These are phyloP conservation scores for Beris chalybata DNA, from an alignment of 2,888 invertebrate genomes.

Conservation along the genomic window DNA sequence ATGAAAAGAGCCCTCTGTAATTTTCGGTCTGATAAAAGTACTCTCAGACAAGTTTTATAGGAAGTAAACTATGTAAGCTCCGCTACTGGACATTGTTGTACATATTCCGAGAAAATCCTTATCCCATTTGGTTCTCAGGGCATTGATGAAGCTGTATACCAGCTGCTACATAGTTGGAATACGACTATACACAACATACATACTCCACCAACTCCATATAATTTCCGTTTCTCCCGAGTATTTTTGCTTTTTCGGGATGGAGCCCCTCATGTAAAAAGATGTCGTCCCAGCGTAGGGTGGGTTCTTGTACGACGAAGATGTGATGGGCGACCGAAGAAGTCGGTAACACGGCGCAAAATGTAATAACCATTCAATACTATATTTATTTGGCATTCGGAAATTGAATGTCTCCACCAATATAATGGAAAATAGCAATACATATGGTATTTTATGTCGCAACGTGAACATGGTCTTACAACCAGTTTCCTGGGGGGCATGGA, in stretches of 20 bases:
- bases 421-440: constrained; percentile 40
- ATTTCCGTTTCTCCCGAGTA: neutral
- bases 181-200: too few species aligned
- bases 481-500: constrained; percentile 11
- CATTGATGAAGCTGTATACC: neutral
- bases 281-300: too few species aligned
- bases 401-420: constrained; percentile 39
- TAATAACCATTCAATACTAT: constrained; percentile 40
- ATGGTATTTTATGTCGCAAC: constrained; percentile 36
- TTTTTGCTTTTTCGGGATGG: too few species aligned
- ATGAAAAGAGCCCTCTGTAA: too few species aligned
- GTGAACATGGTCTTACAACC: constrained; percentile 14
- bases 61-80: too few species aligned
- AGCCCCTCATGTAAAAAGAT: constrained; percentile 1
- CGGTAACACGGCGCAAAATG: constrained; percentile 28
- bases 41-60: too few species aligned
- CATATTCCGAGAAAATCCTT: neutral
- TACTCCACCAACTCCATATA: neutral
- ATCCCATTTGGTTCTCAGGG: neutral
- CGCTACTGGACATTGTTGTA: too few species aligned
- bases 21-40: too few species aligned
- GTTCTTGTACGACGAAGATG: too few species aligned
- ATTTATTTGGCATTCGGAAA: constrained; percentile 41
- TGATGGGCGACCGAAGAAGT: too few species aligned
- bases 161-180: neutral